A percentile compares a stretch with the other conserved stretches of the same genome.
phyloP scores from a whole-genome alignment of 2,113 vertebrate species.

The Psophia crepitans region DNA sequence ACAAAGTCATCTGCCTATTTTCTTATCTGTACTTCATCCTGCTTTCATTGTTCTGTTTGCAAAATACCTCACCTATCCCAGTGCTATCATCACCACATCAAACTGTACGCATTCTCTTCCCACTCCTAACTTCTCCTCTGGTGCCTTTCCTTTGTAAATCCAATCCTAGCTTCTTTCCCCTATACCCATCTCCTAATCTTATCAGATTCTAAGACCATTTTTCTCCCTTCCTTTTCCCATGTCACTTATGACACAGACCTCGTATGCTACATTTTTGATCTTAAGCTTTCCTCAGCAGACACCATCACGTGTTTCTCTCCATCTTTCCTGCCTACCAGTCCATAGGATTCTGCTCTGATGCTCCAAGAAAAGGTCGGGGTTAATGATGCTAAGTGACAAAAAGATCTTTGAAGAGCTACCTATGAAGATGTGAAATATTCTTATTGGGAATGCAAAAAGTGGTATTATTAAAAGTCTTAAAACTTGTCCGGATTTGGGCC shows the following conservation, averaged over 20 bases:
- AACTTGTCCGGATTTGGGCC: neutral
- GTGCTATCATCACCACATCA: neutral
- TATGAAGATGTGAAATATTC: neutral
- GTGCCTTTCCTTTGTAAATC: neutral
- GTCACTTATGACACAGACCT: neutral
- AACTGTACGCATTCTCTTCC: neutral
- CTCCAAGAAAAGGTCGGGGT: neutral
- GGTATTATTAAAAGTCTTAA: neutral
- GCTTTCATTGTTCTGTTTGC: neutral
- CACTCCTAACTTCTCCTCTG: neutral
- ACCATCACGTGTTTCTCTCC: neutral
- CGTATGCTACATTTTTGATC: accelerated
- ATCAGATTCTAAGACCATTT: neutral
- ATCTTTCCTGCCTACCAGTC: neutral
- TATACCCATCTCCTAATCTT: neutral
- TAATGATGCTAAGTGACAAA: neutral
- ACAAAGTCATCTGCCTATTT: neutral
- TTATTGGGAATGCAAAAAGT: neutral
- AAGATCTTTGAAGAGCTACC: neutral
- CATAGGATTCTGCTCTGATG: neutral
- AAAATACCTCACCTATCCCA: neutral
- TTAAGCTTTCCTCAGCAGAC: neutral
- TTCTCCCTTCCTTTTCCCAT: neutral
- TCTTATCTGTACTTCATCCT: neutral
- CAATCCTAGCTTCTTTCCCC: neutral